Conservation (phyloP, 2,797 vertebrate genomes). For the Hirundo rustica region DNA sequence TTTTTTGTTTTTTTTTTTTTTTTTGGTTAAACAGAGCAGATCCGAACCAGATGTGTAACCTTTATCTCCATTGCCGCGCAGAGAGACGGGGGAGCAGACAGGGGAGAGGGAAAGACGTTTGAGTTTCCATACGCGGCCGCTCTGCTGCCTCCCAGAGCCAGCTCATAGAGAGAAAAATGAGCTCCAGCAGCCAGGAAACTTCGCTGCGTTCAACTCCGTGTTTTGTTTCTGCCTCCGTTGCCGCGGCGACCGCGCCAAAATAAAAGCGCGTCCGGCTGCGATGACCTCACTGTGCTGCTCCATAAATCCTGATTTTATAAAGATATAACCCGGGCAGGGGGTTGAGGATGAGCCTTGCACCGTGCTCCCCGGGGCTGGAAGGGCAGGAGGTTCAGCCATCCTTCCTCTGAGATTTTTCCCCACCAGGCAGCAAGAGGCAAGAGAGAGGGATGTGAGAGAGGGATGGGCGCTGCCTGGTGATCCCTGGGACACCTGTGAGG, state of each 20-base stretch:
- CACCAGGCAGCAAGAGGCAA: background rate
- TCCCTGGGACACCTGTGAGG: fast-evolving
- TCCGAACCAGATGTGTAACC: constrained; percentile 74
- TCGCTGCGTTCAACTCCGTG: background rate
- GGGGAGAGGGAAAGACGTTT: background rate
- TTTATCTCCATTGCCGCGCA: background rate
- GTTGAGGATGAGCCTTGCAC: background rate
- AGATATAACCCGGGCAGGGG: background rate
- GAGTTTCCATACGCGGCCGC: constrained; percentile 13
- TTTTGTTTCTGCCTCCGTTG: constrained; percentile 17
- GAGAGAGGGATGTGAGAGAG: background rate
- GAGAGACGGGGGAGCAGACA: constrained; percentile 4
- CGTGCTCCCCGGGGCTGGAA: background rate
- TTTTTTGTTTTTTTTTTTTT: background rate
- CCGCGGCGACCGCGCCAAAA: background rate
- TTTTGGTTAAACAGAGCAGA: constrained; percentile 50
- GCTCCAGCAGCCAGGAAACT: constrained; percentile 38
- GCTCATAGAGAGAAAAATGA: constrained; percentile 4
- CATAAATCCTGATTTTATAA: background rate
- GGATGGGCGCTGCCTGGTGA: background rate
- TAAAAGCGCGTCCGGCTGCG: background rate
- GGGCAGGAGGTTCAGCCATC: background rate
- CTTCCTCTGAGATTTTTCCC: background rate
- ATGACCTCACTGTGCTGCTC: background rate
- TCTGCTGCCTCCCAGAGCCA: background rate